Conservation (phyloP, 2,888 invertebrate genomes). For the Fragum fragum region DNA sequence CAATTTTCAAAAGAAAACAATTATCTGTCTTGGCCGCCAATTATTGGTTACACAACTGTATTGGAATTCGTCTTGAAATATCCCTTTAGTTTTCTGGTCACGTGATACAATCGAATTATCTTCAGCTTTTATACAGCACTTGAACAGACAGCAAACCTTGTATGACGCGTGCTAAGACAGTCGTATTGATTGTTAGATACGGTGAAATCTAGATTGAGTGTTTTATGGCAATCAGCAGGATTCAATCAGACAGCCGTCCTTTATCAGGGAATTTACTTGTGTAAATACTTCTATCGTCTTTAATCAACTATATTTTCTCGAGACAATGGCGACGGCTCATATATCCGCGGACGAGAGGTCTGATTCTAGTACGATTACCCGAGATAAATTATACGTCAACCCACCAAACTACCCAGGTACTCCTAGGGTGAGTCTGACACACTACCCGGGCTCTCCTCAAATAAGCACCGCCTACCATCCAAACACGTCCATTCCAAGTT, state of each 20-base stretch:
- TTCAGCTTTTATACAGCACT: background rate
- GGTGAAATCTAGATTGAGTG: constrained; percentile 19
- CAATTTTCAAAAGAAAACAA: no score
- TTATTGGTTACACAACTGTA: no score
- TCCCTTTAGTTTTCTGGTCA: constrained; percentile 2
- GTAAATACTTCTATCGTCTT: constrained; percentile 14
- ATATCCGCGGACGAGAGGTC: constrained; percentile 61
- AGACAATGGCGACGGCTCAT: constrained; percentile 51
- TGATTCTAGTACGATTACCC: constrained; percentile 61
- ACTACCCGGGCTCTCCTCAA: constrained; percentile 61
- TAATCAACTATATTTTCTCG: constrained; percentile 8
- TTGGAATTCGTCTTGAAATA: background rate
- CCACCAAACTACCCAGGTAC: constrained; percentile 49
- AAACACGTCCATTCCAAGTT: constrained; percentile 61
- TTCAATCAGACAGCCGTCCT: constrained; percentile 22
- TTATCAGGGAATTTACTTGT: constrained; percentile 30
- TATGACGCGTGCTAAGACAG: constrained; percentile 16
- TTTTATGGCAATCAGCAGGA: constrained; percentile 22
- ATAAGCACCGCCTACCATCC: constrained; percentile 61
- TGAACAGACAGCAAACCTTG: background rate
- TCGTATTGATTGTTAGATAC: constrained; percentile 19
- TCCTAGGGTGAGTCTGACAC: constrained; percentile 58
- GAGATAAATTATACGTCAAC: constrained; percentile 56
- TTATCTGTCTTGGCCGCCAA: no score
- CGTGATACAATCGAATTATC: constrained; percentile 1